phyloP scores from a whole-genome alignment of 2,797 vertebrate genomes.

The Tapera naevia region DNA sequence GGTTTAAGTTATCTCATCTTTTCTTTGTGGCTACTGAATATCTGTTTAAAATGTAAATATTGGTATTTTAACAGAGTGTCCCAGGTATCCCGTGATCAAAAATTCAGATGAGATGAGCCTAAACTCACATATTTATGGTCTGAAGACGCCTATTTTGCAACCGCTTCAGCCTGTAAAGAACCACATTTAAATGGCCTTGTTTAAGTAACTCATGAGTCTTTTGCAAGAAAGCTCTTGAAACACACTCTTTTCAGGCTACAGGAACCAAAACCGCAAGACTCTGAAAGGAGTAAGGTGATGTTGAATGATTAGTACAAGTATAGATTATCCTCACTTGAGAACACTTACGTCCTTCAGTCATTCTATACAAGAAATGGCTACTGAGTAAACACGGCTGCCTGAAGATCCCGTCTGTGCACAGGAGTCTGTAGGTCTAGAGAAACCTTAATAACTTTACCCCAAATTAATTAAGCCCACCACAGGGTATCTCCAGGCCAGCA shows the following conservation, averaged over 20 bases:
- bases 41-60: constrained; percentile 15
- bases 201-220: not conserved
- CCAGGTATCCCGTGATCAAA: not conserved
- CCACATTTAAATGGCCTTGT: not conserved
- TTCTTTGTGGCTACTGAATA: not conserved
- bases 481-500: not conserved
- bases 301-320: not conserved
- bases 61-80: not conserved
- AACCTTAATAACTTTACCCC: not conserved
- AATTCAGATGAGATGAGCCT: constrained; percentile 6
- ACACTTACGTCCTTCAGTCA: not conserved
- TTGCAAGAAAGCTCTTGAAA: not conserved
- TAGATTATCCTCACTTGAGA: not conserved
- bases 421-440: not conserved
- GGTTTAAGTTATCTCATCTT: not conserved
- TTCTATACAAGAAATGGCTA: not conserved
- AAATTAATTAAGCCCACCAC: not conserved
- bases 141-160: constrained; percentile 11
- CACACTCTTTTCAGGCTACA: not conserved
- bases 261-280: not conserved
- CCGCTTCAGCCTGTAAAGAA: not conserved
- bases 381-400: not conserved
- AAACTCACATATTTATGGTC: constrained; percentile 1
- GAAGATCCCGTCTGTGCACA: not conserved
- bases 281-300: not conserved